Evolutionary conservation across 2,113 vertebrate species (phyloP).

Genomic region (Ellobius talpinus): DNA sequence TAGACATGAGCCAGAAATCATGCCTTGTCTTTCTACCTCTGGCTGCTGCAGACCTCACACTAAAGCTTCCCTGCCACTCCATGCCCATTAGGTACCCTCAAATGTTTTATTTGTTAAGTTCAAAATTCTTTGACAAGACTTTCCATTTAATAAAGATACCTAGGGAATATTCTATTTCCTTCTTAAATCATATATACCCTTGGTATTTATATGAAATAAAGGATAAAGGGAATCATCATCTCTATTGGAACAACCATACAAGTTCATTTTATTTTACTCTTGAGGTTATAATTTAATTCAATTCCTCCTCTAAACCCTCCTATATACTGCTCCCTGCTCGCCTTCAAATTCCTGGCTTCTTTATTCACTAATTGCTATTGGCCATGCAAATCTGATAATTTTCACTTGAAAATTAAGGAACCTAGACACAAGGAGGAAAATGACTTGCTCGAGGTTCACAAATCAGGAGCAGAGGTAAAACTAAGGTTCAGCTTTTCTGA

Average conservation of each 20-base stretch:
- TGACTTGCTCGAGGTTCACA: neutral
- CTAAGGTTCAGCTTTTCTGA: conserved; percentile 30
- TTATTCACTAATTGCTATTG: neutral
- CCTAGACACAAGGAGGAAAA: conserved; percentile 30
- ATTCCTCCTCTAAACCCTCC: neutral
- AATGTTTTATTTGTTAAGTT: conserved; percentile 51
- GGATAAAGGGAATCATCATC: conserved; percentile 41
- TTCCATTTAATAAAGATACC: conserved; percentile 50
- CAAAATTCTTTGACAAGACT: conserved; percentile 57
- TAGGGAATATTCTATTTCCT: conserved; percentile 26
- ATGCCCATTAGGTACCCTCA: conserved; percentile 44
- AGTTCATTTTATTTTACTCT: neutral
- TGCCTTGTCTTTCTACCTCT: conserved; percentile 36
- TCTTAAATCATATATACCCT: conserved; percentile 14
- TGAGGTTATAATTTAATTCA: neutral
- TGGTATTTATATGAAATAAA: conserved; percentile 51
- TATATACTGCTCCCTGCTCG: neutral
- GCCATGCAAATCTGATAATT: conserved; percentile 20
- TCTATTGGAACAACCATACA: neutral
- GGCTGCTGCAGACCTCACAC: conserved; percentile 11
- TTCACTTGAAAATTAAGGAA: conserved; percentile 50
- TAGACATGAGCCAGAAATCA: conserved; percentile 60
- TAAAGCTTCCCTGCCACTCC: conserved; percentile 54
- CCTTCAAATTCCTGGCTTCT: neutral
- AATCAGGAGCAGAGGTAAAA: neutral